These are phyloP conservation scores for Cotesia glomerata DNA, from an alignment of 1,140 invertebrate genomes.

Conservation along the genomic window DNA sequence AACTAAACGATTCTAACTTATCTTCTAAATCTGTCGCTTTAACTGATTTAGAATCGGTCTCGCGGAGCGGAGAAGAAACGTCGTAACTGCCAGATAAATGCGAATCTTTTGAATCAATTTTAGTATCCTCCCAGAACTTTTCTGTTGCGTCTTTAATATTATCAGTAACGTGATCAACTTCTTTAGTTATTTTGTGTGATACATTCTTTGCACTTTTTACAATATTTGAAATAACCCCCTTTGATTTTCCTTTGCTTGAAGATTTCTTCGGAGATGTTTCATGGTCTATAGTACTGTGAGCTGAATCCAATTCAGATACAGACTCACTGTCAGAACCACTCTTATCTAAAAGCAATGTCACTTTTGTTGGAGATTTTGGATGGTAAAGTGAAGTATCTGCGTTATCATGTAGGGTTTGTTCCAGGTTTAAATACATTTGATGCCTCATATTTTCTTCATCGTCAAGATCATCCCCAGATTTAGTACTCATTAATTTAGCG, in stretches of 20 bases:
- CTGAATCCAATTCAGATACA: constrained; percentile 12
- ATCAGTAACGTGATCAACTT: constrained; percentile 48
- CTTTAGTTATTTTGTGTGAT: constrained; percentile 59
- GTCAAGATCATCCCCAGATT: neutral
- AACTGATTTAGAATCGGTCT: constrained; percentile 9
- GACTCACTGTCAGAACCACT: constrained; percentile 35
- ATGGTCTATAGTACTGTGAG: constrained; percentile 33
- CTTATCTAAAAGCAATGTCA: neutral
- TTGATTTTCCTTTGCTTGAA: constrained; percentile 37
- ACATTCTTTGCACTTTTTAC: constrained; percentile 50
- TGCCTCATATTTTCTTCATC: neutral
- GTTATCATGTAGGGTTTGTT: neutral
- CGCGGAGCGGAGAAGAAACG: constrained; percentile 35
- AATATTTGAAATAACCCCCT: constrained; percentile 44
- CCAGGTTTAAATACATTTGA: neutral
- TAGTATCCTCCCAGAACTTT: constrained; percentile 56
- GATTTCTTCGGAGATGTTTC: constrained; percentile 32
- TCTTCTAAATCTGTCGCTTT: constrained; percentile 35
- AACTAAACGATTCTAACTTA: constrained; percentile 41
- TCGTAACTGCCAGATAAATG: constrained; percentile 43
- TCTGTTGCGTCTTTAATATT: constrained; percentile 48
- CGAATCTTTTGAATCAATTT: constrained; percentile 50
- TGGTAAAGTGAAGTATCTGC: neutral
- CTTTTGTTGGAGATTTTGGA: neutral
- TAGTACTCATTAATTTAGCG: neutral